Evolutionary conservation across 2,113 vertebrate genomes (phyloP).

Genomic region (Nipponia nippon): DNA sequence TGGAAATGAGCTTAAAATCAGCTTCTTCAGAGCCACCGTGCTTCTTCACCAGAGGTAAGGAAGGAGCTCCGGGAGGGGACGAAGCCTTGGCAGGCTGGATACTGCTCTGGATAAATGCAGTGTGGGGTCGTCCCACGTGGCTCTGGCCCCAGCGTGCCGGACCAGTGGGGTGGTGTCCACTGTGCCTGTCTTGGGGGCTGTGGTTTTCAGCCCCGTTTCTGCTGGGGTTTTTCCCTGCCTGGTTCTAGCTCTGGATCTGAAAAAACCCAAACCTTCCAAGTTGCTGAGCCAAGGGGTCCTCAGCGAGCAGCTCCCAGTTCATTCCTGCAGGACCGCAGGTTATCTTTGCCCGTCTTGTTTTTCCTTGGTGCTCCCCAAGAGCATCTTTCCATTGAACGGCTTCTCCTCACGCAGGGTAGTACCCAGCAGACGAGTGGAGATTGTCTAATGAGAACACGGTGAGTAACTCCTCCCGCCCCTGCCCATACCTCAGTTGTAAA

Average conservation of each 20-base stretch:
- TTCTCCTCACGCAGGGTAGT: not conserved
- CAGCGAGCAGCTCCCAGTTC: accelerated
- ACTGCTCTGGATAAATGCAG: not conserved
- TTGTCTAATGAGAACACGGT: not conserved
- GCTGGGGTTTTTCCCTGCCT: not conserved
- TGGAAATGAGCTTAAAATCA: not conserved
- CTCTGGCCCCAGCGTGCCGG: accelerated
- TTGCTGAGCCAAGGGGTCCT: not conserved
- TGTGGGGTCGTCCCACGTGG: accelerated
- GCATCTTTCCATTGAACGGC: not conserved
- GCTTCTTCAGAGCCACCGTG: accelerated
- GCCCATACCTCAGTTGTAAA: not conserved
- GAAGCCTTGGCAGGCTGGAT: not conserved
- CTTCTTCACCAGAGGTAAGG: not conserved
- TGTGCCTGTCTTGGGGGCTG: accelerated
- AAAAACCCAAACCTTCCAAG: not conserved
- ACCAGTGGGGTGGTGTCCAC: not conserved
- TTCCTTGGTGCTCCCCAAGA: not conserved
- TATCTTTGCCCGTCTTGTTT: not conserved
- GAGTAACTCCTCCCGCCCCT: not conserved
- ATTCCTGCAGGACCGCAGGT: accelerated
- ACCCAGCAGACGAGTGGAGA: not conserved
- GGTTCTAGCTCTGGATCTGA: not conserved
- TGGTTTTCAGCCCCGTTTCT: not conserved
- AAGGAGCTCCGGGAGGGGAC: not conserved